phyloP scores from a whole-genome alignment of 2,797 vertebrate genomes.

The Xenentodon cancila region DNA sequence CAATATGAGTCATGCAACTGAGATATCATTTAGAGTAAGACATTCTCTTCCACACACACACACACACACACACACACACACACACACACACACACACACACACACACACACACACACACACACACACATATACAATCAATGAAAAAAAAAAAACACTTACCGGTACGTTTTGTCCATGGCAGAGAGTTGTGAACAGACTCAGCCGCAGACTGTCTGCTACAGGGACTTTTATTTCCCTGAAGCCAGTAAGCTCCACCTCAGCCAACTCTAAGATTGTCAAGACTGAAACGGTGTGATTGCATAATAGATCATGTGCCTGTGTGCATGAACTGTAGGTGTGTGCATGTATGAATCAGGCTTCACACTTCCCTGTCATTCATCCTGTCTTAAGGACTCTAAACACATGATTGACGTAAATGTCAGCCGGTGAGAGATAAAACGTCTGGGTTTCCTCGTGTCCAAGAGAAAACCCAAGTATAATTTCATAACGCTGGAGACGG shows the following conservation, averaged over 20 bases:
- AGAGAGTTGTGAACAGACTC: neutral
- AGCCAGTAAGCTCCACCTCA: slow-evolving; percentile 48
- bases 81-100: too few relatives aligned
- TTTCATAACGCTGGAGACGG: too few relatives aligned
- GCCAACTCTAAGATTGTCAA: neutral
- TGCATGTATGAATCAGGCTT: neutral
- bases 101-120: too few relatives aligned
- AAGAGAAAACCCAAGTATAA: too few relatives aligned
- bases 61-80: too few relatives aligned
- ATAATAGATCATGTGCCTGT: slow-evolving; percentile 19
- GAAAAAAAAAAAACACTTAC: slow-evolving; percentile 38
- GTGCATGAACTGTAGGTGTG: neutral
- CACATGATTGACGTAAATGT: neutral
- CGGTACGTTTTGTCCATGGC: neutral
- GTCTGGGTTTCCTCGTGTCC: too few relatives aligned
- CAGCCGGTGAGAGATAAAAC: neutral
- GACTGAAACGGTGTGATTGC: neutral
- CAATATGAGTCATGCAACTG: too few relatives aligned
- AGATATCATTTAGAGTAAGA: too few relatives aligned
- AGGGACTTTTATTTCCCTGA: slow-evolving; percentile 22
- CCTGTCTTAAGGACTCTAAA: neutral
- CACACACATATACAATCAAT: neutral
- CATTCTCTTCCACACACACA: too few relatives aligned
- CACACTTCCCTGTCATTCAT: neutral
- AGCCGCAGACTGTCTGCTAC: neutral